These are phyloP conservation scores for Byasa hedistus DNA, from an alignment of 2,888 invertebrate genomes.

Conservation along the genomic window DNA sequence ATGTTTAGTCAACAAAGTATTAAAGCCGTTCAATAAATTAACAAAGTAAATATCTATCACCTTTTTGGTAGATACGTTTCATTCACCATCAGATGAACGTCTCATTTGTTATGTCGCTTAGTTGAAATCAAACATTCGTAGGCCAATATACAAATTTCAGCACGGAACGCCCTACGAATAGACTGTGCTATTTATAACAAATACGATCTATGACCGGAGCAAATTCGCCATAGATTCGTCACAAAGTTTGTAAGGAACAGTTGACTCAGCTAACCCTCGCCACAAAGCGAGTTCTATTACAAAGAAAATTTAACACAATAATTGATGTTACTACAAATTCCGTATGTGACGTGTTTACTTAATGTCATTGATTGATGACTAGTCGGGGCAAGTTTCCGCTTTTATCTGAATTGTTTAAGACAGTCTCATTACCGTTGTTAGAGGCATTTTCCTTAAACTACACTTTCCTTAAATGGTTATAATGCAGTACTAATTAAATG, in stretches of 20 bases:
- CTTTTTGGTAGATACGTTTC: no score
- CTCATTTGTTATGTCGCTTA: no score
- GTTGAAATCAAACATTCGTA: no score
- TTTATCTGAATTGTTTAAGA: background rate
- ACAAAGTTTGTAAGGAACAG: background rate
- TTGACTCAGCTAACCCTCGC: constrained; percentile 1
- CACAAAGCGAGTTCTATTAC: background rate
- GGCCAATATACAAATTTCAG: no score
- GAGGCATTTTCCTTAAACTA: no score
- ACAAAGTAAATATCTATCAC: no score
- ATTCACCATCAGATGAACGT: no score
- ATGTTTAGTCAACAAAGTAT: no score
- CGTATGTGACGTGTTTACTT: background rate
- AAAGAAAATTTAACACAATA: background rate
- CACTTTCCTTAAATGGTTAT: no score
- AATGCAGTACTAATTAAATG: no score
- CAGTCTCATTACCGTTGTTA: background rate
- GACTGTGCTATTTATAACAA: constrained; percentile 15
- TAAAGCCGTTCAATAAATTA: no score
- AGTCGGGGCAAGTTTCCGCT: background rate
- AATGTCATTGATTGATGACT: background rate
- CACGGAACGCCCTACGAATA: background rate
- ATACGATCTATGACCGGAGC: background rate
- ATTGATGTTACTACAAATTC: background rate
- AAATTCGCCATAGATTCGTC: background rate